These are phyloP conservation scores for Sipha flava DNA, from an alignment of 1,140 invertebrate genomes.

Conservation along the genomic window DNA sequence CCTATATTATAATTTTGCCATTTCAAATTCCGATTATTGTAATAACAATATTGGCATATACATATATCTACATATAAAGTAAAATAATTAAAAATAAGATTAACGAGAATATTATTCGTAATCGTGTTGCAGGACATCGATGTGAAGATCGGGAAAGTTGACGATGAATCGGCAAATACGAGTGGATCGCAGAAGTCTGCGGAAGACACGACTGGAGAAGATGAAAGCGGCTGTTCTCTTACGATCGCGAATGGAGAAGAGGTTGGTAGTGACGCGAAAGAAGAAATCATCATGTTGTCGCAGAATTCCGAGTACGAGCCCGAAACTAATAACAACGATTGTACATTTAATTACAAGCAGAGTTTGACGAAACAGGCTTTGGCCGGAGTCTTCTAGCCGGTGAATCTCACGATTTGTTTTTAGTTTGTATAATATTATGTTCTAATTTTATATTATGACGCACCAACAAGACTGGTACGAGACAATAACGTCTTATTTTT, in stretches of 20 bases:
- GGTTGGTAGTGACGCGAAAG: background rate
- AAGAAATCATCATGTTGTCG: background rate
- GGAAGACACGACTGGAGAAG: background rate
- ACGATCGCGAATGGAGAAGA: background rate
- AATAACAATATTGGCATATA: no score
- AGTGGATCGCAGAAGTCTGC: background rate
- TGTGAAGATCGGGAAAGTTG: background rate
- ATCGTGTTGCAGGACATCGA: background rate
- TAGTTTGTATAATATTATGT: background rate
- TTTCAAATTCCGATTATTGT: no score
- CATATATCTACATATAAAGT: no score
- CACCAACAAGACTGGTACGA: slow-evolving; percentile 22
- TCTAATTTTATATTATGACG: background rate
- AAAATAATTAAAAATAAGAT: background rate
- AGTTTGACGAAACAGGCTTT: slow-evolving; percentile 32
- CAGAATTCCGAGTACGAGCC: background rate
- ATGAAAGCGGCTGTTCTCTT: background rate
- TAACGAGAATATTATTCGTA: no score
- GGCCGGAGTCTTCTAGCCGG: slow-evolving; percentile 29
- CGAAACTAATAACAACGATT: slow-evolving; percentile 18
- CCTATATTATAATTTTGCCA: no score
- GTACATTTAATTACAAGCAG: slow-evolving; percentile 19
- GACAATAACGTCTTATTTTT: background rate
- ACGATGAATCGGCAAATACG: background rate
- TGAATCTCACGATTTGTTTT: background rate